Base-by-base conservation (phyloP, 1,140 invertebrate genomes). In the Cylas formicarius region DNA sequence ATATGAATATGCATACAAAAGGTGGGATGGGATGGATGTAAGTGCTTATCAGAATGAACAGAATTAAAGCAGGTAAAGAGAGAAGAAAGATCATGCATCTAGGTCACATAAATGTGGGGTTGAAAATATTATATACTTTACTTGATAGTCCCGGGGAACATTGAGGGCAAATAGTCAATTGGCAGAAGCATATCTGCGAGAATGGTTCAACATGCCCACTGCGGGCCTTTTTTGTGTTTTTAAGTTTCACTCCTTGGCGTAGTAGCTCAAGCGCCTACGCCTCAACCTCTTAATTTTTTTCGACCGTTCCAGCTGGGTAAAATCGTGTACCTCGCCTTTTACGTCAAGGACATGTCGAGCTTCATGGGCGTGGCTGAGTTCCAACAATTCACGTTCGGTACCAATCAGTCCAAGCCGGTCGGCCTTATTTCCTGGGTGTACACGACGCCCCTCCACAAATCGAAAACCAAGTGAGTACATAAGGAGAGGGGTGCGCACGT, bases 351-450 rank as follows among this genome's bases (percentile, higher is more conserved):
- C 16, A 32, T 45, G 3, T 38, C 45, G 20, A 43, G 28, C 18
- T 54, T 60, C 17, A 48, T 54, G 31, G 58, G 58, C 4, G 47
- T 60, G 17, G 58, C 58, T 1, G 24, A 52, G 42, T 55, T 51
- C 23, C 17, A 43, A 9, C 21, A 13, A 16, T 36, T 51, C 7
- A 47, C 50, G 35, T 27, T 48, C 13, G 35, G 39, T 9, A 27
- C 32, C 22, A 42, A 29, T 16, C 28, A 11, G 23, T 24, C 22
- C 9, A 60, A 52, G 20, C 37, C 45, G 1, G 43, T 50, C 10
- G 52, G 37, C 2, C 19, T 18, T 6, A 50, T 60, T 23, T 31
- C 35, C 14, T 60, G 58, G 58, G 29, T 46, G 10, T 48, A 38
- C n/a, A 53, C 14, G 24, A 26, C 21, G 11, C 21, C 40, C 32